Evolutionary conservation across 1,140 invertebrate species (phyloP).

Genomic region (Tetramorium alpestre): DNA sequence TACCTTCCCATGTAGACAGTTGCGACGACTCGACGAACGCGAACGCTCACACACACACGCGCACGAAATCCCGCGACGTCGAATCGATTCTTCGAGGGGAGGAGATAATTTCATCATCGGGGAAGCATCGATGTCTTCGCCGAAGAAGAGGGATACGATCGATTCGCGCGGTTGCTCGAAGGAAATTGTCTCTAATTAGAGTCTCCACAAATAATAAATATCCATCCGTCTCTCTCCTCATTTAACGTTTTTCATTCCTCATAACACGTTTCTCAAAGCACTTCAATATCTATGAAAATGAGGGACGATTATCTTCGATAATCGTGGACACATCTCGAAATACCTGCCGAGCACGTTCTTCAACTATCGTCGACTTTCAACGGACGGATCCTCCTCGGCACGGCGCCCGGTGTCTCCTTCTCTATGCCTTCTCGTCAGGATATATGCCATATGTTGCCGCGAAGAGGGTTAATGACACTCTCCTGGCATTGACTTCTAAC

Average conservation of each 20-base stretch:
- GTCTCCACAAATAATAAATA: background rate
- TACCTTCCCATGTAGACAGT: constrained; percentile 50
- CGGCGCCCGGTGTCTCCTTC: background rate
- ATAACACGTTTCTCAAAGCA: background rate
- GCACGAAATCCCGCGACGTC: constrained; percentile 64
- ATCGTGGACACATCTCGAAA: background rate
- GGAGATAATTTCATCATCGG: constrained; percentile 29
- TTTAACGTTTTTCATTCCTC: no score
- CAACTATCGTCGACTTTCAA: background rate
- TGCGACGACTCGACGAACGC: background rate
- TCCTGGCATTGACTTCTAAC: constrained; percentile 58
- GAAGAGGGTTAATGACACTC: constrained; percentile 58
- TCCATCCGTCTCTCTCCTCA: background rate
- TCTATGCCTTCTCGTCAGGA: constrained; percentile 29
- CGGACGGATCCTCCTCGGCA: background rate
- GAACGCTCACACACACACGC: constrained; percentile 56
- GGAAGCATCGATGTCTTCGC: constrained; percentile 23
- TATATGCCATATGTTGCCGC: constrained; percentile 57
- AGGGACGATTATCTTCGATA: background rate
- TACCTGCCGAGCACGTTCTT: constrained; percentile 8
- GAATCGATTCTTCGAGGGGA: constrained; percentile 56
- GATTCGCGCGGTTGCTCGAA: background rate
- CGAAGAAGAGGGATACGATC: background rate
- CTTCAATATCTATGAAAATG: background rate
- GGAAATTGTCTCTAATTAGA: background rate